These are phyloP conservation scores for Marmota flaviventris DNA, from an alignment of 2,113 vertebrate genomes.

Conservation along the genomic window DNA sequence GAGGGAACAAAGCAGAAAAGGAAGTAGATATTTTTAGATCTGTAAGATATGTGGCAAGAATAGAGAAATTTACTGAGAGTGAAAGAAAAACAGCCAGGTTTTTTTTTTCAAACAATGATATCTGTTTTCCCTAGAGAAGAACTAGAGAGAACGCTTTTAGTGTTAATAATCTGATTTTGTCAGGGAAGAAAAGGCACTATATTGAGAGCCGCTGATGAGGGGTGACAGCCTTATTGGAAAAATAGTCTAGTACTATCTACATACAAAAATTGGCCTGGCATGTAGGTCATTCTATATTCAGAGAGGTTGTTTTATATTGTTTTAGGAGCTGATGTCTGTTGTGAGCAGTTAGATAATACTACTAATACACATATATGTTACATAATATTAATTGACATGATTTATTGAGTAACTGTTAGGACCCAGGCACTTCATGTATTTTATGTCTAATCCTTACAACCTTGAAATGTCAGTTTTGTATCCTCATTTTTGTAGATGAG, in stretches of 20 bases:
- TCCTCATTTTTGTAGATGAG: background rate
- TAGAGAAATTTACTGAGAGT: background rate
- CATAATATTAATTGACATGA: background rate
- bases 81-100: constrained; percentile 55
- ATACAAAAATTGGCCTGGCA: background rate
- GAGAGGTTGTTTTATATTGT: background rate
- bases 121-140: constrained; percentile 55
- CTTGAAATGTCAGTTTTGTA: background rate
- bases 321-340: background rate
- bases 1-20: background rate
- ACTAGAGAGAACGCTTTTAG: constrained; percentile 21
- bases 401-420: constrained; percentile 18
- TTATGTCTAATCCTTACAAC: background rate
- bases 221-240: background rate
- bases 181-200: background rate
- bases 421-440: background rate
- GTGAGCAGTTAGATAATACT: background rate
- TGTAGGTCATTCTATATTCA: background rate
- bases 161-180: constrained; percentile 12
- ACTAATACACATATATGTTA: background rate
- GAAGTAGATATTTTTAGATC: background rate
- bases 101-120: background rate
- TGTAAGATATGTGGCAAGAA: background rate
- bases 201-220: background rate
- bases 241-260: background rate